These are phyloP conservation scores for Clarias batrachus DNA, from an alignment of 2,113 vertebrate species.

Conservation along the genomic window DNA sequence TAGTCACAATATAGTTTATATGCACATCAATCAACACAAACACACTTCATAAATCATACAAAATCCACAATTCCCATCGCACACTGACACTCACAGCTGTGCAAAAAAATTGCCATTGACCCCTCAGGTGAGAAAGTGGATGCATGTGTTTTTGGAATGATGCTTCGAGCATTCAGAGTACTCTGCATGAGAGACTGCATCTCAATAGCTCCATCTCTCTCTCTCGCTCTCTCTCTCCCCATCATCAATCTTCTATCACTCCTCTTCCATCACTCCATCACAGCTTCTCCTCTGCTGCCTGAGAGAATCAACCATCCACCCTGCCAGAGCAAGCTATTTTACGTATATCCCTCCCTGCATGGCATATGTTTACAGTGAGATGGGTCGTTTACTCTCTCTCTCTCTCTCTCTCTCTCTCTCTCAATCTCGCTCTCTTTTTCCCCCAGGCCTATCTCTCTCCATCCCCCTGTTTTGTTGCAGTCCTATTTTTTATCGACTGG, in stretches of 20 bases:
- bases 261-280: slow-evolving; percentile 55
- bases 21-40: slow-evolving; percentile 3
- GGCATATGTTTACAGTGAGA: slow-evolving; percentile 23
- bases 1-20: background rate
- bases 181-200: slow-evolving; percentile 33
- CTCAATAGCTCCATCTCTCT: slow-evolving; percentile 41
- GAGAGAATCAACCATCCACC: slow-evolving; percentile 33
- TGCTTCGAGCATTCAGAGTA: slow-evolving; percentile 24
- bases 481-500: slow-evolving; percentile 29
- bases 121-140: slow-evolving; percentile 22
- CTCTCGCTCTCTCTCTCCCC: slow-evolving; percentile 22
- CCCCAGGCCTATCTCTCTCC: slow-evolving; percentile 1
- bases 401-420: slow-evolving; percentile 45
- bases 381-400: slow-evolving; percentile 48
- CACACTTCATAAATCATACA: background rate
- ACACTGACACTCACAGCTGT: slow-evolving; percentile 7
- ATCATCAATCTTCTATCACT: slow-evolving; percentile 50
- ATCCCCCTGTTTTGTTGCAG: slow-evolving; percentile 48
- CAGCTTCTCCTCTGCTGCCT: slow-evolving; percentile 37
- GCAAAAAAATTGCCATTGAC: background rate
- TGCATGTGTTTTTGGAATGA: slow-evolving; percentile 32
- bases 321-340: slow-evolving; percentile 28
- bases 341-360: slow-evolving; percentile 19
- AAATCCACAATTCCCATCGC: background rate
- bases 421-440: slow-evolving; percentile 38